Evolutionary conservation across 2,797 vertebrate species (phyloP), one percentile per base, ranked within the genome.

Genomic region (Coracias cyanogaster): DNA sequence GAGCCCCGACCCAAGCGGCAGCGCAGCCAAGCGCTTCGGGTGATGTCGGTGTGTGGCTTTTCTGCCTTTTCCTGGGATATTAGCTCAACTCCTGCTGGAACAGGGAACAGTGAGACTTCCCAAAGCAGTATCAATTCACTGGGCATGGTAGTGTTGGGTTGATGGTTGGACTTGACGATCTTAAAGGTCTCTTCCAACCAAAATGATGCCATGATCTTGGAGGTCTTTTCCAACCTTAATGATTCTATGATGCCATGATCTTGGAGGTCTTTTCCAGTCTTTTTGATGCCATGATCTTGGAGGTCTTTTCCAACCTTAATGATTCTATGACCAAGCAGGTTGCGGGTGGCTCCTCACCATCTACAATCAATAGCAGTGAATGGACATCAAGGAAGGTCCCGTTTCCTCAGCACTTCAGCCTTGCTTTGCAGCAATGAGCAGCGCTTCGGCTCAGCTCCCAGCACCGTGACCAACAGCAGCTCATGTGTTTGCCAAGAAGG

Each of bases 1-100:
- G 65, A 55, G 48, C 33, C 31, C 62, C 3, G 3, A 48, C 4
- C 10, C 6, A 14, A 14, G 0, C 0, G 25, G 29, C 13, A 4
- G 54, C 3, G 12, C 12, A 7, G 61, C 29, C 2, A 3, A 24
- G 51, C 0, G 45, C 14, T 49, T 10, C 3, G 7, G 29, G 1
- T 7, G 31, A 20, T 2, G 16, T 1, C 11, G 2, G 3, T 3
- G 3, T 11, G 43, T 15, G 43, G 25, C 29, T 25, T 58, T 54
- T 19, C 46, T 18, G n/a, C 45, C 16, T 45, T 37, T 22, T 35
- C 2, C 69, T 3, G 11, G 26, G 48, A 6, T 6, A 7, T 3
- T 2, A 28, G 19, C 66, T 35, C 46, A 29, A 6, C 46, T 45
- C 37, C 6, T 1, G 7, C 28, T 5, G 52, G 52, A 18, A 35